A percentile compares a stretch with the other conserved stretches of the same genome.
These are phyloP conservation scores for Lepidochrysops patricia DNA, from an alignment of 2,888 invertebrate species.

Conservation along the genomic window DNA sequence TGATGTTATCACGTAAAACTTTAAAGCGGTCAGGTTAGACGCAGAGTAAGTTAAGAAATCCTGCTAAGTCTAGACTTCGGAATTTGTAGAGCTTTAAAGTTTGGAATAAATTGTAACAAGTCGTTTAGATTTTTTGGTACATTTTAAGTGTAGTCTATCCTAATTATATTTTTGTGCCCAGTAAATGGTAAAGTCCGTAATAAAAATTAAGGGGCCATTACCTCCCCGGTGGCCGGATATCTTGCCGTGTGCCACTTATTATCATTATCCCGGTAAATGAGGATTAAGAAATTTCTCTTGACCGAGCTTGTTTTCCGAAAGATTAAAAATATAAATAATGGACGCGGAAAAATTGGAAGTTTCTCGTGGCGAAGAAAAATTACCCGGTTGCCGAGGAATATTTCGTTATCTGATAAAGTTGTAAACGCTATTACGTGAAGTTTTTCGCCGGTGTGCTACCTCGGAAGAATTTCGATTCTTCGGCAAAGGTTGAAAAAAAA, in stretches of 20 bases:
- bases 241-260: background rate
- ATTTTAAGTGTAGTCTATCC: background rate
- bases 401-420: background rate
- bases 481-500: too few relatives aligned
- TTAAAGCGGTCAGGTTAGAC: too few relatives aligned
- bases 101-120: background rate
- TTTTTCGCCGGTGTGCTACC: background rate
- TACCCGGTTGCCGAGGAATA: background rate
- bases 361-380: background rate
- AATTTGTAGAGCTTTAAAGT: too few relatives aligned
- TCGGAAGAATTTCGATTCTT: too few relatives aligned
- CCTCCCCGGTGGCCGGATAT: background rate
- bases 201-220: background rate
- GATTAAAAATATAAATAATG: constrained; percentile 5
- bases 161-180: background rate
- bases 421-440: background rate
- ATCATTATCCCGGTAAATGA: background rate
- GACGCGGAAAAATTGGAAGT: background rate
- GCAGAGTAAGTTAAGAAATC: too few relatives aligned
- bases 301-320: background rate
- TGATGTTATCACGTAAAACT: too few relatives aligned
- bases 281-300: background rate
- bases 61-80: too few relatives aligned
- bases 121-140: background rate
- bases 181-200: background rate